These are phyloP conservation scores for Micrasema minimum DNA, from an alignment of 1,140 invertebrate genomes.

Conservation along the genomic window DNA sequence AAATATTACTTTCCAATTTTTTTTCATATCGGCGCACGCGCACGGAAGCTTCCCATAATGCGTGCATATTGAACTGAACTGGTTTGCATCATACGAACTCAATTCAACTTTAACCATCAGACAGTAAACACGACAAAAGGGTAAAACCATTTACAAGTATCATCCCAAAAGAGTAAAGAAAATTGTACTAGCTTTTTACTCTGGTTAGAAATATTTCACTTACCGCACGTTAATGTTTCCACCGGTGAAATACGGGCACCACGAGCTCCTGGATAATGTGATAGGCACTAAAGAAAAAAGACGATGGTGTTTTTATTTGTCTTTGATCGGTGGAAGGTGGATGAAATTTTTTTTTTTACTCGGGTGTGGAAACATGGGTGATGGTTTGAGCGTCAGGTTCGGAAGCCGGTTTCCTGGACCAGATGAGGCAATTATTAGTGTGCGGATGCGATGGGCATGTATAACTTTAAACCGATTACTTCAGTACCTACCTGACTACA, in stretches of 20 bases:
- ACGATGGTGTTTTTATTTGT: not conserved
- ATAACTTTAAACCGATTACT: constrained; percentile 37
- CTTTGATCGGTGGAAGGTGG: too few species aligned
- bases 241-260: constrained; percentile 5
- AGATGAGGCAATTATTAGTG: constrained; percentile 36
- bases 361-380: not conserved
- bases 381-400: not conserved
- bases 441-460: constrained; percentile 30
- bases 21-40: constrained; percentile 1
- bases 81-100: constrained; percentile 51
- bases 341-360: not conserved
- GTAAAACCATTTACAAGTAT: too few species aligned
- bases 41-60: constrained; percentile 16
- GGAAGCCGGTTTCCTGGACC: constrained; percentile 28
- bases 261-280: constrained; percentile 16
- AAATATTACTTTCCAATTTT: too few species aligned
- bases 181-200: too few species aligned
- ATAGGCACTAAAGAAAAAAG: constrained; percentile 1
- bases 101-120: not conserved
- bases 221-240: too few species aligned
- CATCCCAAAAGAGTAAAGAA: too few species aligned
- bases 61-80: constrained; percentile 52
- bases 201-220: too few species aligned
- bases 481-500: not conserved
- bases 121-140: too few species aligned